Evolutionary conservation across 2,113 vertebrate species (phyloP).

Genomic region (Donacobius atricapilla): DNA sequence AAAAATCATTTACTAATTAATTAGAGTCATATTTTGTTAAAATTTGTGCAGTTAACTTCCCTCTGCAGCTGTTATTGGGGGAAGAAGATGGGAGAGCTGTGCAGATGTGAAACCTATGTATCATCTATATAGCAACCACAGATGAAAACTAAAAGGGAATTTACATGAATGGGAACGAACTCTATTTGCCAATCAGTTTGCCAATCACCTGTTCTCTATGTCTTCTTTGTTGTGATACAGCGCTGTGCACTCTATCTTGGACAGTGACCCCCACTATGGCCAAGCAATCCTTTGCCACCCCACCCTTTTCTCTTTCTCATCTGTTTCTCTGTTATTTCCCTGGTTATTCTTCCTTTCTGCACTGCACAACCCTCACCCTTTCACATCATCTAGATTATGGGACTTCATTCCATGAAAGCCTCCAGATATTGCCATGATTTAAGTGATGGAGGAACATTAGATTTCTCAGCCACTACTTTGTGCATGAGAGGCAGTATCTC

Average conservation of each 20-base stretch:
- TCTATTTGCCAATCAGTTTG: background rate
- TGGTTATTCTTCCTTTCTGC: background rate
- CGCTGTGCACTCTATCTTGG: background rate
- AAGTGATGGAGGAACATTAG: background rate
- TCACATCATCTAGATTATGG: background rate
- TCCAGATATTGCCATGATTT: background rate
- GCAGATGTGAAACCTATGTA: background rate
- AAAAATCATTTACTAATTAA: background rate
- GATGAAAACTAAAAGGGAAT: background rate
- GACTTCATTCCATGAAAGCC: background rate
- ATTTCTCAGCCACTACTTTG: background rate
- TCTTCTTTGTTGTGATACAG: background rate
- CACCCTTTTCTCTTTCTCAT: background rate
- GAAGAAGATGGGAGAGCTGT: background rate
- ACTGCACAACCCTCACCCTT: background rate
- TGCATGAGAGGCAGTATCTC: background rate
- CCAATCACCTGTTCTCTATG: background rate
- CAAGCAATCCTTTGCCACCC: background rate
- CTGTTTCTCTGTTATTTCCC: background rate
- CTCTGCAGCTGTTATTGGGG: background rate
- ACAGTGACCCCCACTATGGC: accelerated
- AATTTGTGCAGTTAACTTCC: background rate
- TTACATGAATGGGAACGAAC: background rate
- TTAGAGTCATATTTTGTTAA: background rate
- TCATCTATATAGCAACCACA: background rate